Conservation (phyloP, 2,797 vertebrate species). For the Sebastes minor region DNA sequence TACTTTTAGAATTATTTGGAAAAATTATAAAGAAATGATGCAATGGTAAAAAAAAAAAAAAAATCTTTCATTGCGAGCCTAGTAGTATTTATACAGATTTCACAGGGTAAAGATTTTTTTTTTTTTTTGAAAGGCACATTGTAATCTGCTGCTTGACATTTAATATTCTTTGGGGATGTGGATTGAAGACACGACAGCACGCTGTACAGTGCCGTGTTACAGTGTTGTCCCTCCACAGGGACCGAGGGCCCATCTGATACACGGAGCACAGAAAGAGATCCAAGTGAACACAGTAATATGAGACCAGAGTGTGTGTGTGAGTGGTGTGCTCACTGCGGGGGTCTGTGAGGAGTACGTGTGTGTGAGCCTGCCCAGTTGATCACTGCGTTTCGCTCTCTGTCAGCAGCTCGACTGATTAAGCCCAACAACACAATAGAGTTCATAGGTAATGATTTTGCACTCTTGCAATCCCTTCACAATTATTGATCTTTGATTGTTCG, state of each 20-base stretch:
- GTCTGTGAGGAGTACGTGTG: constrained; percentile 72
- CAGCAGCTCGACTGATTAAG: constrained; percentile 82
- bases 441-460: constrained; percentile 85
- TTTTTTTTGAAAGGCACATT: constrained; percentile 53
- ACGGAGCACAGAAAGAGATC: constrained; percentile 73
- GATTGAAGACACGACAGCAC: constrained; percentile 62
- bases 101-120: not conserved
- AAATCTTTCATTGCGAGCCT: not conserved
- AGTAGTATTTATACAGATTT: constrained; percentile 8
- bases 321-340: constrained; percentile 62
- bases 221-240: constrained; percentile 73
- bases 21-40: not conserved
- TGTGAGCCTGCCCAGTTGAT: constrained; percentile 58
- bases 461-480: constrained; percentile 85
- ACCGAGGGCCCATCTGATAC: constrained; percentile 75
- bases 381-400: constrained; percentile 72
- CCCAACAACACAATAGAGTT: constrained; percentile 82
- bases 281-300: constrained; percentile 75
- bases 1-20: rapidly evolving
- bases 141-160: constrained; percentile 72
- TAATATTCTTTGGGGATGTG: constrained; percentile 76
- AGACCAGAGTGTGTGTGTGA: constrained; percentile 47
- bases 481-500: constrained; percentile 85
- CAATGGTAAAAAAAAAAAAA: not conserved
- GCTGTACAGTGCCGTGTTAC: constrained; percentile 71